Percentiles rank a stretch among this genome's conserved stretches.
Conservation (phyloP, 1,140 invertebrate species). For the Drosophila athabasca region DNA sequence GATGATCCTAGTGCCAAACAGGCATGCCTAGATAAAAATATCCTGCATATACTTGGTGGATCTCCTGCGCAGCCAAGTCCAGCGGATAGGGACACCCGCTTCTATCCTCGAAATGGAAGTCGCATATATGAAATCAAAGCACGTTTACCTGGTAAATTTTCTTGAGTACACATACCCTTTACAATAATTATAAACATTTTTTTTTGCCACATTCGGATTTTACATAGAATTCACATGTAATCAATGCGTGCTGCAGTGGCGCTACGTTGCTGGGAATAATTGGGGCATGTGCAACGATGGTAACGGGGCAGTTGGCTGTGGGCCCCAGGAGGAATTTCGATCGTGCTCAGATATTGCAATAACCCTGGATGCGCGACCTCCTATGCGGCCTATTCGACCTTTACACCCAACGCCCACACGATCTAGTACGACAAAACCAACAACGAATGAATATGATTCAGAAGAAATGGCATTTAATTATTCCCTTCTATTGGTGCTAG, state of each 20-base stretch:
- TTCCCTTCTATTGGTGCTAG: constrained; percentile 83
- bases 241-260: constrained; percentile 84
- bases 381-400: constrained; percentile 54
- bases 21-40: constrained; percentile 90
- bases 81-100: constrained; percentile 85
- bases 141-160: constrained; percentile 86
- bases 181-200: neutral
- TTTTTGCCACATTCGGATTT: neutral
- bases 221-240: constrained; percentile 83
- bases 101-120: constrained; percentile 91
- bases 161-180: neutral
- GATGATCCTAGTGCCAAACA: constrained; percentile 87
- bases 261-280: constrained; percentile 82
- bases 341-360: constrained; percentile 93
- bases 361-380: constrained; percentile 83
- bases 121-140: constrained; percentile 91
- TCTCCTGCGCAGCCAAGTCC: constrained; percentile 66
- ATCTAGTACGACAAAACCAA: neutral
- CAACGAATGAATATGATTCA: constrained; percentile 10
- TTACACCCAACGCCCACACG: constrained; percentile 42
- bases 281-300: constrained; percentile 85
- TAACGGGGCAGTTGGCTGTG: constrained; percentile 85
- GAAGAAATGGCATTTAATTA: constrained; percentile 60
- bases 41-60: constrained; percentile 86
- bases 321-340: constrained; percentile 91